phyloP scores from a whole-genome alignment of 2,113 vertebrate species.

The Typhlomys cinereus region DNA sequence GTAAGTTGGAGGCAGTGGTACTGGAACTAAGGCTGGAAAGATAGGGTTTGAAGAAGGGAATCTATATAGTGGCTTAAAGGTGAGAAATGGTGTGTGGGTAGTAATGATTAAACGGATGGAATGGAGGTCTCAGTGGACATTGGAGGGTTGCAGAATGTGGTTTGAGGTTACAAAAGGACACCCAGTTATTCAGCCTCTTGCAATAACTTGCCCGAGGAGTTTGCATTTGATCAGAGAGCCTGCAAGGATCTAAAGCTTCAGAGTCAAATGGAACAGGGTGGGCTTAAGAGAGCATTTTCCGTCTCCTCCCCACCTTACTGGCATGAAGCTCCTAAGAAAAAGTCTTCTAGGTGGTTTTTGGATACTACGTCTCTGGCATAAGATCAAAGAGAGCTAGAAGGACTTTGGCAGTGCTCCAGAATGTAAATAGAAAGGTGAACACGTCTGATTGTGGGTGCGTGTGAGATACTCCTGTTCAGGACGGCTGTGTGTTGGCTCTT shows the following conservation, averaged over 20 bases:
- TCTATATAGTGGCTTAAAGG: neutral
- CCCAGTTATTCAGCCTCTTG: neutral
- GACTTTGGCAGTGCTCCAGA: constrained; percentile 71
- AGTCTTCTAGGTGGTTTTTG: constrained; percentile 61
- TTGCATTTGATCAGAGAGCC: neutral
- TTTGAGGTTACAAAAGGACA: neutral
- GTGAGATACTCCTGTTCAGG: constrained; percentile 5
- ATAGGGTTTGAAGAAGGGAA: neutral
- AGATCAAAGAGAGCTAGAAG: constrained; percentile 63
- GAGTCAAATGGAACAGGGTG: neutral
- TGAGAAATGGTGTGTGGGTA: neutral
- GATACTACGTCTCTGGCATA: constrained; percentile 68
- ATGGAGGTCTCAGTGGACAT: neutral
- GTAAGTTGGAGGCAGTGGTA: neutral
- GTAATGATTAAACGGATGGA: neutral
- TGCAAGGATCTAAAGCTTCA: neutral
- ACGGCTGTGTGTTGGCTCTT: constrained; percentile 26
- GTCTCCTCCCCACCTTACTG: neutral
- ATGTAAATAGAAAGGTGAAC: constrained; percentile 74
- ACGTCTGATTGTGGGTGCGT: constrained; percentile 48
- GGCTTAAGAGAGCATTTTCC: neutral
- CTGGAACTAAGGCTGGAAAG: neutral
- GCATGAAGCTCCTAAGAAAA: constrained; percentile 40
- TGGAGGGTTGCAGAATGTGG: neutral
- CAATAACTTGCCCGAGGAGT: neutral